Conservation (phyloP, 2,797 vertebrate species). For the Furcifer pardalis region DNA sequence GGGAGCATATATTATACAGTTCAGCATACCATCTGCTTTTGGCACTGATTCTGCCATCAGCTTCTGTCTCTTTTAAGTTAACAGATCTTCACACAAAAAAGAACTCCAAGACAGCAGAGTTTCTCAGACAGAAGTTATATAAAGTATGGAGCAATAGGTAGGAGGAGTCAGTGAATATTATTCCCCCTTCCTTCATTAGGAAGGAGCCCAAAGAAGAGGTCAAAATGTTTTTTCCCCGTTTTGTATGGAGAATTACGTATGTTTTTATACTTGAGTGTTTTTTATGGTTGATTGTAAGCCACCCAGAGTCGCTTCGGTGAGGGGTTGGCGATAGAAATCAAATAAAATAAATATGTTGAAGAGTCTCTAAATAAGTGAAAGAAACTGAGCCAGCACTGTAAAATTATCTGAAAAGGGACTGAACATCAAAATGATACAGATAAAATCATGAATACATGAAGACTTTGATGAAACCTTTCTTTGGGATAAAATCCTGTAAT, state of each 20-base stretch:
- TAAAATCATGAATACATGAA: background rate
- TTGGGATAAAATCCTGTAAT: background rate
- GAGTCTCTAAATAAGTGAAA: background rate
- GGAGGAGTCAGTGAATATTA: too few relatives aligned
- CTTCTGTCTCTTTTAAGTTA: background rate
- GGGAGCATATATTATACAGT: background rate
- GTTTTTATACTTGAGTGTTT: too few relatives aligned
- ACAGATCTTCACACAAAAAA: background rate
- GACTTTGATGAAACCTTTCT: background rate
- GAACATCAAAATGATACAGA: background rate
- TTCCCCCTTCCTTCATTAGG: background rate
- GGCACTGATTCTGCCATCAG: background rate
- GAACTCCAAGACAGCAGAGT: background rate
- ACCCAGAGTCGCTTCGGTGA: too few relatives aligned
- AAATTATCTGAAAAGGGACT: background rate
- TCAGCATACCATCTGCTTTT: background rate
- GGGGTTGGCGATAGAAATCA: too few relatives aligned
- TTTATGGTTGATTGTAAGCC: too few relatives aligned
- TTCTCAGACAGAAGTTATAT: background rate
- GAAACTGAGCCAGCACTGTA: background rate
- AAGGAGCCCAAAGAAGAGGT: background rate
- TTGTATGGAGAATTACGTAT: too few relatives aligned
- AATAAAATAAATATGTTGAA: background rate
- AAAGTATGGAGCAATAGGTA: background rate
- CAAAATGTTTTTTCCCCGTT: background rate